Evolutionary conservation across 2,888 invertebrate species (phyloP), one percentile per base, ranked within the genome.

Genomic region (Agriopis marginaria): DNA sequence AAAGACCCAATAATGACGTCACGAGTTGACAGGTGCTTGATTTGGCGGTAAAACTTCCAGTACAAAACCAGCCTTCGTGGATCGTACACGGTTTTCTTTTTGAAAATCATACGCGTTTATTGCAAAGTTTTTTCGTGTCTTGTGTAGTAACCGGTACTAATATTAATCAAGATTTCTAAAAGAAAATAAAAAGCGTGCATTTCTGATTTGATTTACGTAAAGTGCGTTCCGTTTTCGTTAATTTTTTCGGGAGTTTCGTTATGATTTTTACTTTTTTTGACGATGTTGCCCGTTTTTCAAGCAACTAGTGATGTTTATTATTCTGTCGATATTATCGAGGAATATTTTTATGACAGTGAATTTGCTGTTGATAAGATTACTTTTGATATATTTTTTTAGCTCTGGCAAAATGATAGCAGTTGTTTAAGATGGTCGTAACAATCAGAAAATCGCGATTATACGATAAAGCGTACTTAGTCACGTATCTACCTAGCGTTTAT

Each of bases 21-120:
- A 75, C 53, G 8, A 56, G n/a, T 39, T 56, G 44, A 39, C 63
- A 68, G 68, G 68, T 64, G 49, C 53, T 61, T 72, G 72, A 73
- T 75, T 79, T 80, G 79, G 81, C 81, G 80, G 77, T 75, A 79
- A 82, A 83, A 77, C 81, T 79, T 81, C 69, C 79, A 84, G 84
- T 84, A 64, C 63, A 67, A 63, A 73, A 69, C 66, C 32, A 66
- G 62, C 75, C 72, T 69, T 56, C 70, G 68, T 40, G 56, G 53
- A 70, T 54, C 14, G 62, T 63, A 61, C 74, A 17, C 75, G 69
- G 58, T 63, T 61, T 49, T 45, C 50, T 42, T 55, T 44, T 42
- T 23, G 44, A 60, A 64, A 70, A 68, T 14, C 12, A 11, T 23
- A 23, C 63, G 61, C 63, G 61, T 32, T 55, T 47, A 17, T 58